Conservation (phyloP, 2,113 vertebrate genomes). For the Laticauda colubrina region DNA sequence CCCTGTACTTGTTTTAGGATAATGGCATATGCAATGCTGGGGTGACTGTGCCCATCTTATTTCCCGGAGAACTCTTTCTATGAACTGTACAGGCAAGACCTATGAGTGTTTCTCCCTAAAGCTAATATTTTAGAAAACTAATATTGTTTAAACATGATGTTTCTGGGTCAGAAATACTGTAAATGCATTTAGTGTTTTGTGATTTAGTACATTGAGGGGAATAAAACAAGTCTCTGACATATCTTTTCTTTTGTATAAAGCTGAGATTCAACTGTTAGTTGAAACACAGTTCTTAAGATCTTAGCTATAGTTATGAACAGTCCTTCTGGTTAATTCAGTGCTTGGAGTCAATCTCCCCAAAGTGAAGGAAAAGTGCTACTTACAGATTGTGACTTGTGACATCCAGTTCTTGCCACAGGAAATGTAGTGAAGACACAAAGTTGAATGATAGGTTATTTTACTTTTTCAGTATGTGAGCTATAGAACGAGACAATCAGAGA, state of each 20-base stretch:
- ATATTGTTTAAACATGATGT: background rate
- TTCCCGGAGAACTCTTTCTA: background rate
- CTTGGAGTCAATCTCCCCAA: background rate
- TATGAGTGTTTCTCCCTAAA: background rate
- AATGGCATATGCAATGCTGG: conserved; percentile 13
- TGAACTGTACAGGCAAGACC: background rate
- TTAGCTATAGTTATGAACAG: background rate
- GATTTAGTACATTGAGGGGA: background rate
- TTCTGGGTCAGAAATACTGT: background rate
- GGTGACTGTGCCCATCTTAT: conserved; percentile 19
- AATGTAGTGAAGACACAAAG: background rate
- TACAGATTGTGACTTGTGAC: background rate
- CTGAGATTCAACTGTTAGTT: background rate
- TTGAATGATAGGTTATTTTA: background rate
- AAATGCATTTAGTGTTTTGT: background rate
- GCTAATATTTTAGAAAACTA: background rate
- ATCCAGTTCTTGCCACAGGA: background rate
- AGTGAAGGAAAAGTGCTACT: background rate
- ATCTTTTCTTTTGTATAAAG: fast-evolving
- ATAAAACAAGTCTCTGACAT: background rate
- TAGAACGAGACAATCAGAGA: background rate
- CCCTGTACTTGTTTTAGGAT: conserved; percentile 21
- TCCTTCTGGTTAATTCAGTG: background rate
- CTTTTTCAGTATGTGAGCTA: background rate
- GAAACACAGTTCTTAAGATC: background rate